A percentile compares a stretch with the other conserved stretches of the same genome.
Conservation (phyloP, 2,888 invertebrate genomes). For the Leucophenga montana region DNA sequence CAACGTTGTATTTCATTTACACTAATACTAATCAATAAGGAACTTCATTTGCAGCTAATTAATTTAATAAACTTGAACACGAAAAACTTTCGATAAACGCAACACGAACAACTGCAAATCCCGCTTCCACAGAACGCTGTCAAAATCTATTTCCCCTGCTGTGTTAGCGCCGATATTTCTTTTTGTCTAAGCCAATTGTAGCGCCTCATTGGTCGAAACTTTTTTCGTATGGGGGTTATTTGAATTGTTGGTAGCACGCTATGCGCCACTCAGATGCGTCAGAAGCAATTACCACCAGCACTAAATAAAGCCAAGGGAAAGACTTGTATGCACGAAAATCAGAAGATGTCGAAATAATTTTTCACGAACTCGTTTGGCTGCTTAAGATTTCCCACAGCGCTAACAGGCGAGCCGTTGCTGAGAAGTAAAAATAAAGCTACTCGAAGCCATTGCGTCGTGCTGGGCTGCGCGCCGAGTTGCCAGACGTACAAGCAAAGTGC, state of each 20-base stretch:
- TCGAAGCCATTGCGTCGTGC: background rate
- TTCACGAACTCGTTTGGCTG: constrained; percentile 48
- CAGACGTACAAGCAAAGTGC: constrained; percentile 43
- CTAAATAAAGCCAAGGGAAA: no score
- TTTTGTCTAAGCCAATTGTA: constrained; percentile 27
- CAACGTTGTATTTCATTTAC: constrained; percentile 31
- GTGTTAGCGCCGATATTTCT: background rate
- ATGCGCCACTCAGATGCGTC: constrained; percentile 21
- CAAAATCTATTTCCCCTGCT: constrained; percentile 11
- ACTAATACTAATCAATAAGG: constrained; percentile 47
- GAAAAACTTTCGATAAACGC: constrained; percentile 26
- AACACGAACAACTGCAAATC: constrained; percentile 47
- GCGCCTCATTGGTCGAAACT: constrained; percentile 8
- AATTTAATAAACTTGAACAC: constrained; percentile 50
- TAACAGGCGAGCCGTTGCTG: background rate
- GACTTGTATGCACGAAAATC: no score
- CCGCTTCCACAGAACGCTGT: constrained; percentile 42
- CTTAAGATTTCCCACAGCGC: constrained; percentile 16
- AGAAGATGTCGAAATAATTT: constrained; percentile 41
- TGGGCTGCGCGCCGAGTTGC: constrained; percentile 15
- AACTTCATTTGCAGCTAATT: constrained; percentile 44
- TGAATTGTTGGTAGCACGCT: constrained; percentile 11
- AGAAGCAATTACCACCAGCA: constrained; percentile 12
- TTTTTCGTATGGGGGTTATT: background rate
- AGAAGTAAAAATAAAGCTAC: constrained; percentile 12